These are phyloP conservation scores for Bujurquina vittata DNA, from an alignment of 2,113 vertebrate species.

Conservation along the genomic window DNA sequence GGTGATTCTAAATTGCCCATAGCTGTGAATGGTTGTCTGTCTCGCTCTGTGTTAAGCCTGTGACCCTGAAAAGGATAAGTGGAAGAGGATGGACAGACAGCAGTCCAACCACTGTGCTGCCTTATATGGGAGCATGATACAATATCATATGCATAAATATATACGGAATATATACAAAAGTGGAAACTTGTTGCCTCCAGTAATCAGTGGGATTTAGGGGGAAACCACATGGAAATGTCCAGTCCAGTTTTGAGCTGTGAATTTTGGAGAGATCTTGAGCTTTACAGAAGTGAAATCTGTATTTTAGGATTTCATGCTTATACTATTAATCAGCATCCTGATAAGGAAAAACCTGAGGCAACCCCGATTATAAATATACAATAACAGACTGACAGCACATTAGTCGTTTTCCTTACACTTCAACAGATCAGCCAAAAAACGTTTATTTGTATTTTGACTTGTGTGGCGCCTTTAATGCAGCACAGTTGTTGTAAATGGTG, in stretches of 20 bases:
- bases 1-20: no score
- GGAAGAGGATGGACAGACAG: no score
- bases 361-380: neutral
- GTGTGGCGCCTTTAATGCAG: neutral
- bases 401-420: neutral
- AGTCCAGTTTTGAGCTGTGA: neutral
- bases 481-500: neutral
- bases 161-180: no score
- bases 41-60: no score
- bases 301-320: neutral
- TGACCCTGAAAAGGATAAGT: no score
- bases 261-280: neutral
- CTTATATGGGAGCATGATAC: no score
- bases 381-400: neutral
- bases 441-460: slow-evolving; percentile 22
- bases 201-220: neutral
- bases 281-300: neutral
- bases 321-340: neutral
- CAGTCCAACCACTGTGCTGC: no score
- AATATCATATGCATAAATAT: no score
- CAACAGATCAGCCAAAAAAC: neutral
- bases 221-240: neutral
- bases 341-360: neutral
- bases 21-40: no score
- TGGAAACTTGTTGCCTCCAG: no score